Conservation (phyloP, 2,113 vertebrate species). For the Campylomormyrus tamandua region DNA sequence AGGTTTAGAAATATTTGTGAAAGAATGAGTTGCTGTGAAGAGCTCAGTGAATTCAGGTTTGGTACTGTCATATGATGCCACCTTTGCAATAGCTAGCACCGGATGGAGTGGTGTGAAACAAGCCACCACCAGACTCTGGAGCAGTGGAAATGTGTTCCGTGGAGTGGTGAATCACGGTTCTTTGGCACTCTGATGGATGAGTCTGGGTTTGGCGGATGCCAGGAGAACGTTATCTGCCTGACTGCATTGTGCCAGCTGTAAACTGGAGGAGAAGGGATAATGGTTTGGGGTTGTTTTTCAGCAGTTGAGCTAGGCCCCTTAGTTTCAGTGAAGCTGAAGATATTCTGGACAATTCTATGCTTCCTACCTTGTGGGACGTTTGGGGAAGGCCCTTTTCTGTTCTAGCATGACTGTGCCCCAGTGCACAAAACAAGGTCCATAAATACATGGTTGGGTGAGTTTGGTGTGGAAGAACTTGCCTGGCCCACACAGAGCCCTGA, state of each 20-base stretch:
- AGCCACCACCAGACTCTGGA: not conserved
- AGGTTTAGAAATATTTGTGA: not conserved
- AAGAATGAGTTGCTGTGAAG: not conserved
- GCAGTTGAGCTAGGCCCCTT: not conserved
- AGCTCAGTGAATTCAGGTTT: not conserved
- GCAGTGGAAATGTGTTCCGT: not conserved
- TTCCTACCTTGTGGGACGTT: not conserved
- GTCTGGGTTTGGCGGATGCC: not conserved
- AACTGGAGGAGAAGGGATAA: not conserved
- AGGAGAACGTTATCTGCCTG: not conserved
- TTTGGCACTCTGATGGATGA: not conserved
- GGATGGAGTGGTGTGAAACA: not conserved
- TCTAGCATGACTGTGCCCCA: no score
- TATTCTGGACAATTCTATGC: not conserved
- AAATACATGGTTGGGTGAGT: no score
- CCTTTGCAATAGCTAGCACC: not conserved
- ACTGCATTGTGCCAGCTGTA: not conserved
- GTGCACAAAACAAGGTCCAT: no score
- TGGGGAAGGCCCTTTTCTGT: no score
- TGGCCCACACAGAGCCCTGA: no score
- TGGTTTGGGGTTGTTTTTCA: no score
- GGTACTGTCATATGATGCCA: not conserved
- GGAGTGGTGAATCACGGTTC: not conserved
- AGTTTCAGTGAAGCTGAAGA: not conserved
- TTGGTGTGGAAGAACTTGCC: no score